A percentile compares a stretch with the other conserved stretches of the same genome.
Conservation (phyloP, 2,113 vertebrate genomes). For the Aleadryas rufinucha region DNA sequence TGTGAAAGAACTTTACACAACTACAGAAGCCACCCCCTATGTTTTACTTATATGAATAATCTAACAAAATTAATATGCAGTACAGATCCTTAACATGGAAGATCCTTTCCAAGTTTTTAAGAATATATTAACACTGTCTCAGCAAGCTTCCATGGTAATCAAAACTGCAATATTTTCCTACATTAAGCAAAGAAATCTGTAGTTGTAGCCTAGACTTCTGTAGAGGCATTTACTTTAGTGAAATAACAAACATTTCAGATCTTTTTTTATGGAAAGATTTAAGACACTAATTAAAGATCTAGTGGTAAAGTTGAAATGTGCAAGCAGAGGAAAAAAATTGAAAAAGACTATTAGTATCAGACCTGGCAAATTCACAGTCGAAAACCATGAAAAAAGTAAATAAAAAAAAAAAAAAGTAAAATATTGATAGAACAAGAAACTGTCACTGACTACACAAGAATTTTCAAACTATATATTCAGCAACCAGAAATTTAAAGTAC, state of each 20-base stretch:
- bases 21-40: background rate
- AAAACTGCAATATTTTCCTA: background rate
- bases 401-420: background rate
- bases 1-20: background rate
- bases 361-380: fast-evolving
- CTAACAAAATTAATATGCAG: background rate
- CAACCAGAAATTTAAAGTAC: background rate
- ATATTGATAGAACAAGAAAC: background rate
- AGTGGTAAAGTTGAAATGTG: background rate
- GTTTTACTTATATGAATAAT: background rate
- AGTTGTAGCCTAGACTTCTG: background rate
- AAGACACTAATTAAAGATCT: background rate
- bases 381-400: background rate
- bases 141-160: background rate
- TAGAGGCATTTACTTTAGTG: background rate
- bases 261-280: background rate
- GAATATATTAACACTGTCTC: background rate
- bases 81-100: background rate
- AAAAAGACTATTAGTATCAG: background rate
- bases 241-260: background rate
- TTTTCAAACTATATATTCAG: background rate
- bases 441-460: background rate
- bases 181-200: background rate
- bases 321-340: background rate
- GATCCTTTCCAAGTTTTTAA: background rate